Evolutionary conservation across 2,113 vertebrate species (phyloP).

Genomic region (Pollimyrus isidori): DNA sequence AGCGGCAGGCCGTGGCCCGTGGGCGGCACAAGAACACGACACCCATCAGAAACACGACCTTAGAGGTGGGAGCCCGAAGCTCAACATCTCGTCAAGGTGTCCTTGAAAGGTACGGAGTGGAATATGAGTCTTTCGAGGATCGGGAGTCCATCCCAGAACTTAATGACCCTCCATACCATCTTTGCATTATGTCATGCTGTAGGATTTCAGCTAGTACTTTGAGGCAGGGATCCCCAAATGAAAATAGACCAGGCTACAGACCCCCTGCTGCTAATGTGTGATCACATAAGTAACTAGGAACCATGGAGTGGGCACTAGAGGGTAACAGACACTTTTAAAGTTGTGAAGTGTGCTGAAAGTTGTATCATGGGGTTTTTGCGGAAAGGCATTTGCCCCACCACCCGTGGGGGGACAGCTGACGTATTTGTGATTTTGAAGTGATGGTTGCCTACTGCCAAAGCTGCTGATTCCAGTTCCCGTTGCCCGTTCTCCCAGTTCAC

Average conservation of each 20-base stretch:
- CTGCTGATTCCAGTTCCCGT: not conserved
- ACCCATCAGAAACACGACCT: not conserved
- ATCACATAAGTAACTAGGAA: not conserved
- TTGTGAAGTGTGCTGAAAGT: not conserved
- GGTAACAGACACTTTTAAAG: not conserved
- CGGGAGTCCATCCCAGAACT: not conserved
- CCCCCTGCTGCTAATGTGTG: not conserved
- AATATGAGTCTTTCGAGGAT: not conserved
- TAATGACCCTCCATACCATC: not conserved
- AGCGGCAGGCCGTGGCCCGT: not conserved
- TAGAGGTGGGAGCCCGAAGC: not conserved
- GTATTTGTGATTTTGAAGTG: slow-evolving; percentile 6
- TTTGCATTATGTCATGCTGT: not conserved
- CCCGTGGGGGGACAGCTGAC: not conserved
- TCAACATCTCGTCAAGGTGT: not conserved
- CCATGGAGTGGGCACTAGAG: not conserved
- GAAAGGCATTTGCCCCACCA: not conserved
- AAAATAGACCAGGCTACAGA: not conserved
- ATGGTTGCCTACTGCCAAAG: not conserved
- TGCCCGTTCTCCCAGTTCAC: not conserved
- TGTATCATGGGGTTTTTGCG: not conserved
- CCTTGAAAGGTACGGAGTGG: not conserved
- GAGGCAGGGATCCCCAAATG: not conserved
- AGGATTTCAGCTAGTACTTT: not conserved
- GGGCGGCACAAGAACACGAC: not conserved